Evolutionary conservation across 2,888 invertebrate species (phyloP), one percentile per base, ranked within the genome.

Genomic region (Diaphora mendica): DNA sequence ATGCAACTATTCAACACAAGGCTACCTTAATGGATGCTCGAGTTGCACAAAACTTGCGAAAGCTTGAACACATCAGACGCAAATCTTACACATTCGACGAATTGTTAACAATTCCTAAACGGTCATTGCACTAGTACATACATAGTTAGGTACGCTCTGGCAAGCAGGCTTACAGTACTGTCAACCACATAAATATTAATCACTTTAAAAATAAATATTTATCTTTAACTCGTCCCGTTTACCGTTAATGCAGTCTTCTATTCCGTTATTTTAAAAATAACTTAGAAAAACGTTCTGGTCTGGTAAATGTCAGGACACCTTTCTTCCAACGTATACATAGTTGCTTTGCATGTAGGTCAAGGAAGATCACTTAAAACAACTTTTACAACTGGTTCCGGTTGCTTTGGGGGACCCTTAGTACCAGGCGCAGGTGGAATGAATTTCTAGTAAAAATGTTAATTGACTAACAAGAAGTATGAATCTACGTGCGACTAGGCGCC

Each of bases 311-410:
- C 83, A 84, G 87, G 86, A 90, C 85, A 87, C 85, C 87, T 88
- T 89, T 91, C 91, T 92, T 94, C 92, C 91, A 89, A 86, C 80
- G 84, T 77, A 76, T 48, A 67, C 68, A 66, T 81, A 86, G 85
- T 76, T 81, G 85, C 80, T 72, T 72, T 72, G 75, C 79, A 89
- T 88, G 85, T 93, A 81, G 93, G 94, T 94, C 94, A 94, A 94
- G 94, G 94, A 92, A 91, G 90, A 87, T 90, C 84, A 85, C 83
- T 89, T 83, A 85, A 88, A 87, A 86, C 88, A 83, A 85, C 90
- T 90, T 87, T 90, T 90, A 88, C 84, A 91, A 93, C 94, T 91
- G 93, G 93, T 94, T 92, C 81, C 80, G 78, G 76, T 81, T 79
- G 72, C 75, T 83, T 86, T 86, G 71, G 71, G 44, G 80, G 79